Evolutionary conservation across 2,797 vertebrate species (phyloP).

Genomic region (Schizopygopsis malacanthus): DNA sequence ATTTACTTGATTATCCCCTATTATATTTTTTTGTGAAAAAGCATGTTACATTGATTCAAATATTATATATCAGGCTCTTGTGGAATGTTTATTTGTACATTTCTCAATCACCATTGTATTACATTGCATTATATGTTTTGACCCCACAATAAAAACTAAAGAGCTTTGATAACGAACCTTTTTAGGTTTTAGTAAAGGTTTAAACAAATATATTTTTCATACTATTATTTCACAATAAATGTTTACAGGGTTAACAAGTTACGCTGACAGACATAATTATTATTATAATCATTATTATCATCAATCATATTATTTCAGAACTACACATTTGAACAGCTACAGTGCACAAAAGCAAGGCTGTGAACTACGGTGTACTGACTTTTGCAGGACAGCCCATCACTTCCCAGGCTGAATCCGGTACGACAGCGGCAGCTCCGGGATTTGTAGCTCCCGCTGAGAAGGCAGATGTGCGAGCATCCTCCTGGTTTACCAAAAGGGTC

Average conservation of each 20-base stretch:
- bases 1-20: neutral
- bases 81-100: neutral
- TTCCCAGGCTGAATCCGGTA: constrained; percentile 89
- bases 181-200: neutral
- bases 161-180: neutral
- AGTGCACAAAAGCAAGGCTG: constrained; percentile 12
- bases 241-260: neutral
- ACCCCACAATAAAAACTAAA: neutral
- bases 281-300: neutral
- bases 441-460: constrained; percentile 95
- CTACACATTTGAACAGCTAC: neutral
- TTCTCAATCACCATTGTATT: neutral
- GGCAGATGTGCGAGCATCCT: constrained; percentile 93
- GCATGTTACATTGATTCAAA: neutral
- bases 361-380: constrained; percentile 81
- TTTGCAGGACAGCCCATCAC: constrained; percentile 94
- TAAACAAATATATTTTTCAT: neutral
- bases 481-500: constrained; percentile 86
- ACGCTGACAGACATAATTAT: neutral
- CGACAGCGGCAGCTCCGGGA: constrained; percentile 93
- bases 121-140: neutral
- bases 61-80: neutral
- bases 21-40: neutral
- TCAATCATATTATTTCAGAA: neutral
- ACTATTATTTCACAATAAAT: neutral